Conservation (phyloP, 2,797 vertebrate species). For the Tarsius wallacei region DNA sequence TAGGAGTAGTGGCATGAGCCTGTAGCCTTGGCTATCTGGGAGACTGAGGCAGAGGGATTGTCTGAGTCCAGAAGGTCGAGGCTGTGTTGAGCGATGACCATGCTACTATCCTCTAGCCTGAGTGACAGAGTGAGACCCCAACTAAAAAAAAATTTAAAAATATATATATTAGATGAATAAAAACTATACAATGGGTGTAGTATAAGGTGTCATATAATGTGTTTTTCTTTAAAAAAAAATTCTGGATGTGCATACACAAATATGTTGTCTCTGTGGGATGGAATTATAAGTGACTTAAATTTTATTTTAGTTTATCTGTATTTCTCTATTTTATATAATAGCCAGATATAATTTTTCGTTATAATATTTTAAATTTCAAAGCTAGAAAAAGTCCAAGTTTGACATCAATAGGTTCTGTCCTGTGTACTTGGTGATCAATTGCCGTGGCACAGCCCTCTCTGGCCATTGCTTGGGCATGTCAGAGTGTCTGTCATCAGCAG, state of each 20-base stretch:
- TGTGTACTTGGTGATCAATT: fast-evolving
- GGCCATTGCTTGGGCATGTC: fast-evolving
- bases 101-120: too few species aligned
- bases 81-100: too few species aligned
- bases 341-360: neutral
- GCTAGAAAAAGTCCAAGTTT: neutral
- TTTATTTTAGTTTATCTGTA: constrained; percentile 44
- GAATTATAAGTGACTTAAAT: neutral
- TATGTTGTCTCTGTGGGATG: neutral
- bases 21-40: too few species aligned
- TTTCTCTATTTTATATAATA: neutral
- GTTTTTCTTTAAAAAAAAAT: constrained; percentile 46
- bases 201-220: neutral
- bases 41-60: too few species aligned
- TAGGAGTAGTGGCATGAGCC: too few species aligned
- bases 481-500: neutral
- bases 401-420: neutral
- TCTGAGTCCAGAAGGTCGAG: too few species aligned
- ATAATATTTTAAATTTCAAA: constrained; percentile 33
- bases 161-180: too few species aligned
- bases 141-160: too few species aligned
- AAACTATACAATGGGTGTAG: too few species aligned
- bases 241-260: neutral
- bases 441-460: too few species aligned
- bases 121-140: too few species aligned